These are phyloP conservation scores for Ardeotis arabs DNA, from an alignment of 2,113 vertebrate genomes.

Conservation along the genomic window DNA sequence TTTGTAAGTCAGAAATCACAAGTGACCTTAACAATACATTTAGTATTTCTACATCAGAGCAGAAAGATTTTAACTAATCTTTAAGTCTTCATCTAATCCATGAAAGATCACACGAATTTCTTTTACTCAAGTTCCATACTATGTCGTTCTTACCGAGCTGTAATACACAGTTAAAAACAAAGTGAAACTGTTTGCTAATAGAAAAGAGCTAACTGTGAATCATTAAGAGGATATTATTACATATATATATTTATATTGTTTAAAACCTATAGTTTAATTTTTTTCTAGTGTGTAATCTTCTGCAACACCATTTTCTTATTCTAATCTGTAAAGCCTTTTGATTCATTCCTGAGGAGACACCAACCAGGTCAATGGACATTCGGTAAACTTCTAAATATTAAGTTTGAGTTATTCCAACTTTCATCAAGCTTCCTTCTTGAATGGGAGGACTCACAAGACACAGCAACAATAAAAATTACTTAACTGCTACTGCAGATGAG, in stretches of 20 bases:
- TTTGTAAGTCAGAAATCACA: background rate
- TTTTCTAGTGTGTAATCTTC: background rate
- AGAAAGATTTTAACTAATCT: background rate
- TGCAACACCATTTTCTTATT: background rate
- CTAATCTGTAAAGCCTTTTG: background rate
- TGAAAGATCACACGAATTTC: fast-evolving
- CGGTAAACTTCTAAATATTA: background rate
- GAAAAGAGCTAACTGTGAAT: background rate
- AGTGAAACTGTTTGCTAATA: background rate
- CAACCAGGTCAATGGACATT: background rate
- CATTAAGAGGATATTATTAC: background rate
- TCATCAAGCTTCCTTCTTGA: background rate
- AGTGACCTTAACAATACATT: background rate
- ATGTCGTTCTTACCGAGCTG: background rate
- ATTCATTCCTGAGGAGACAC: background rate
- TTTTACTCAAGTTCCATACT: background rate
- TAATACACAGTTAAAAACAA: background rate
- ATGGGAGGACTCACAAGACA: background rate
- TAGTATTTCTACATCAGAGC: background rate
- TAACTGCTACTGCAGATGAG: background rate
- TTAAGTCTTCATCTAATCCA: background rate
- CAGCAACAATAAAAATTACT: background rate
- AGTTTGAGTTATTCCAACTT: background rate
- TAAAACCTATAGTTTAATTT: background rate
- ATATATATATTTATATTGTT: background rate